Evolutionary conservation across 2,888 invertebrate species (phyloP), one percentile per base, ranked within the genome.

Genomic region (Trachelus troglodyta): DNA sequence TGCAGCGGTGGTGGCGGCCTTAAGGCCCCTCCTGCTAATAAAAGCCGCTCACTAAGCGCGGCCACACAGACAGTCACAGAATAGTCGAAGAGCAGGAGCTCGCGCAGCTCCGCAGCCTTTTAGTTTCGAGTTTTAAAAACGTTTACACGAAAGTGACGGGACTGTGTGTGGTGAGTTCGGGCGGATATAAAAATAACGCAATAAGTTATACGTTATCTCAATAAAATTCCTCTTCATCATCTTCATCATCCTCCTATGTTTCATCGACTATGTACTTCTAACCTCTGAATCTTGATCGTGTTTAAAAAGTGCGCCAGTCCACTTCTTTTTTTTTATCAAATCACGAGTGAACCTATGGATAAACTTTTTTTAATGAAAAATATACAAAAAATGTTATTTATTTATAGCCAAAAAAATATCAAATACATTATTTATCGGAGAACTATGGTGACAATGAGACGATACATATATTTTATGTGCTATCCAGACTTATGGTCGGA

Each of bases 41-140:
- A 90, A 91, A 91, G 90, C 91, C 90, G 91, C 90, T 91, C 90
- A 88, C 91, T 90, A 89, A 90, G 87, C 90, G 88, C 83, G 81
- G 88, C 86, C 87, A 90, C 88, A 90, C 91, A 91, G 90, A 91
- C 90, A 91, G 91, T 91, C 87, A 91, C 90, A 89, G 90, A 88
- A 89, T 86, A 87, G 85, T 84, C 88, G 89, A 89, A 84, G 88
- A 90, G 89, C 86, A 89, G 89, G 89, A 89, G 90, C 88, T 85
- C 85, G 84, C 84, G 85, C 81, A 84, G 87, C 84, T 89, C 87
- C 86, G 69, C 85, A 84, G 79, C 83, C 81, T 82, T 82, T 81
- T 83, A 84, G 84, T 83, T 84, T 81, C 83, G 81, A 85, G 85
- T 84, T 85, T 81, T 37, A 78, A 71, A 78, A 79, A 77, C 56